These are phyloP conservation scores for Laticauda laticaudata DNA, from an alignment of 2,113 vertebrate genomes.

Conservation along the genomic window DNA sequence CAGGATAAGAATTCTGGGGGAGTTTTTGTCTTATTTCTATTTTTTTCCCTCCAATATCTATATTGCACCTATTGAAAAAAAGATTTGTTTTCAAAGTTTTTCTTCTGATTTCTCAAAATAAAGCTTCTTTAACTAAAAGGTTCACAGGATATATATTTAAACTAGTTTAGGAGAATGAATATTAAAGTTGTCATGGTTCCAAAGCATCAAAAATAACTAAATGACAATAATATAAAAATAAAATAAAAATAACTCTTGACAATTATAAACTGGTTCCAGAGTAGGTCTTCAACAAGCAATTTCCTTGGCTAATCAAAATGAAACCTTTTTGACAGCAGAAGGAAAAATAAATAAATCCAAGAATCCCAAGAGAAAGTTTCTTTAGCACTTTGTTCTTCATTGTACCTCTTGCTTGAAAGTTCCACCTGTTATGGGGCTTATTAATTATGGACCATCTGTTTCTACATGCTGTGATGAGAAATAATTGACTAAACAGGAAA, in stretches of 20 bases:
- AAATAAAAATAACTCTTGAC: neutral
- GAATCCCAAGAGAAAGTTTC: neutral
- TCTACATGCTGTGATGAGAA: neutral
- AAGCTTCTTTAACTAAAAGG: neutral
- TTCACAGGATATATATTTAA: neutral
- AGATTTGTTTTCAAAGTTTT: neutral
- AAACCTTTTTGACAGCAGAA: conserved; percentile 3
- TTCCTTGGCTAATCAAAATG: neutral
- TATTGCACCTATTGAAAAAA: neutral
- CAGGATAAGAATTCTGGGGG: neutral
- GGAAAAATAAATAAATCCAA: neutral
- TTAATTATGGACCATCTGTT: neutral
- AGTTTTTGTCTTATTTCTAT: neutral
- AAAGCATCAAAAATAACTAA: neutral
- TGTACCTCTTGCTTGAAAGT: conserved; percentile 5
- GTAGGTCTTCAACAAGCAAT: neutral
- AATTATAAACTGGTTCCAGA: neutral
- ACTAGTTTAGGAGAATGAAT: neutral
- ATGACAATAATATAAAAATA: neutral
- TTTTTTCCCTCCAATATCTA: neutral
- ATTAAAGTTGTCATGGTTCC: neutral
- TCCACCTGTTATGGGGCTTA: neutral
- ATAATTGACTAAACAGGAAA: neutral
- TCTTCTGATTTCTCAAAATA: neutral
- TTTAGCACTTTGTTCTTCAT: neutral